Percentiles rank a stretch among this genome's conserved stretches.
Evolutionary conservation across 2,797 vertebrate genomes (phyloP).

Genomic region (Hypotaenidia okinawae): DNA sequence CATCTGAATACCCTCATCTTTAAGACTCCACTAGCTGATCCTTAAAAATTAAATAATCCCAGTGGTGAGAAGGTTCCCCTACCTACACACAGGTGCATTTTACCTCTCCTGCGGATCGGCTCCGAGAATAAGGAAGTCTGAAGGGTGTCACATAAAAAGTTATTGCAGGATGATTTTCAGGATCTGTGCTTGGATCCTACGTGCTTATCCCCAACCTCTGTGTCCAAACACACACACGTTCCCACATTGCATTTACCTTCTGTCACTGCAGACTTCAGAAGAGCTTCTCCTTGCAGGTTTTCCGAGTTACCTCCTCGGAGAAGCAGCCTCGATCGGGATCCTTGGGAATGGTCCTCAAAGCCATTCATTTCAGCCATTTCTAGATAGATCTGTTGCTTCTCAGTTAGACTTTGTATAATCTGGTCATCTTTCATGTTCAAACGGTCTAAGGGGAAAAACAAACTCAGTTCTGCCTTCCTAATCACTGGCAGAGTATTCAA

Average conservation of each 20-base stretch:
- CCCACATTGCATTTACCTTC: conserved; percentile 80
- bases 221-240: not conserved
- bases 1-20: not conserved
- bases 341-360: conserved; percentile 77
- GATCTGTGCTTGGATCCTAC: not conserved
- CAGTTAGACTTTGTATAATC: conserved; percentile 84
- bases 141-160: not conserved
- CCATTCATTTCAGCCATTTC: conserved; percentile 86
- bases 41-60: not conserved
- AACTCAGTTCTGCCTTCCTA: not conserved
- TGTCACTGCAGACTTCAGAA: conserved; percentile 88
- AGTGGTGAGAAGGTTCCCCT: not conserved
- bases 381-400: conserved; percentile 92
- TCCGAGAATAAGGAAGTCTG: not conserved
- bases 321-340: conserved; percentile 71
- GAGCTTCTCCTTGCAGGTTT: conserved; percentile 87
- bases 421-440: conserved; percentile 85
- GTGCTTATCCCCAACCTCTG: not conserved
- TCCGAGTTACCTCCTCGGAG: conserved; percentile 85
- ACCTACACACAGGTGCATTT: not conserved
- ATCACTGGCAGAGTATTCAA: not conserved
- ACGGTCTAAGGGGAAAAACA: conserved; percentile 78
- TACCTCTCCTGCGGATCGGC: not conserved
- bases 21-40: not conserved
- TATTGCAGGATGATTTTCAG: not conserved